Percentiles rank a stretch among this genome's conserved stretches.
These are phyloP conservation scores for Suricata suricatta DNA, from an alignment of 2,113 vertebrate species.

Conservation along the genomic window DNA sequence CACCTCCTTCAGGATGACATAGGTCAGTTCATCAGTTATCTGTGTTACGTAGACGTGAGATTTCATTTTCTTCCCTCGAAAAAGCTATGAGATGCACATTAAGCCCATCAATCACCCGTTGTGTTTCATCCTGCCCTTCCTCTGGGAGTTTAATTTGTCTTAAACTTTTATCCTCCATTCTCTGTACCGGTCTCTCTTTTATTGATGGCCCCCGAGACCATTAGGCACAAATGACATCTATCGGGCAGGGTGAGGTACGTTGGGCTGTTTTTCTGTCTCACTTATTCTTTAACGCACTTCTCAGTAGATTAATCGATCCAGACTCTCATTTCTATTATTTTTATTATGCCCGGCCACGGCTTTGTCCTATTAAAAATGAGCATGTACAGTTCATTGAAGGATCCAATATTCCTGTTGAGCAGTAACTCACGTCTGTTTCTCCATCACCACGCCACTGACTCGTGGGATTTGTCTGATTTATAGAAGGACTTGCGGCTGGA, in stretches of 20 bases:
- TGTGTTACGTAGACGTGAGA: neutral
- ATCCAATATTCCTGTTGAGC: constrained; percentile 81
- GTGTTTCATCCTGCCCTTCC: neutral
- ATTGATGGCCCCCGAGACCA: constrained; percentile 46
- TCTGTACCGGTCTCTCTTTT: neutral
- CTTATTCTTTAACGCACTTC: constrained; percentile 75
- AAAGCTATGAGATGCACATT: neutral
- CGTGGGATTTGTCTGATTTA: constrained; percentile 70
- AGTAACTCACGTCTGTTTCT: constrained; percentile 68
- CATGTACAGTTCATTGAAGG: constrained; percentile 83
- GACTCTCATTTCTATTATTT: constrained; percentile 83
- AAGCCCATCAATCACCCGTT: fast-evolving
- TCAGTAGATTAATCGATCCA: constrained; percentile 76
- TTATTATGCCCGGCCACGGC: constrained; percentile 80
- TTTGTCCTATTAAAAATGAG: constrained; percentile 83
- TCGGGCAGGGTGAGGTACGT: constrained; percentile 39
- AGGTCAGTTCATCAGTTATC: neutral
- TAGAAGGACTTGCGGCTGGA: neutral
- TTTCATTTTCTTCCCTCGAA: neutral
- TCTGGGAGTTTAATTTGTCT: constrained; percentile 35
- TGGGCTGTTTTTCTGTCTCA: constrained; percentile 72
- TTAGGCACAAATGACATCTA: constrained; percentile 53
- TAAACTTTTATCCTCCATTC: neutral
- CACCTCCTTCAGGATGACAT: neutral
- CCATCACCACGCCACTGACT: constrained; percentile 60